Evolutionary conservation across 2,113 vertebrate species (phyloP).

Genomic region (Sarotherodon lohbergeri): DNA sequence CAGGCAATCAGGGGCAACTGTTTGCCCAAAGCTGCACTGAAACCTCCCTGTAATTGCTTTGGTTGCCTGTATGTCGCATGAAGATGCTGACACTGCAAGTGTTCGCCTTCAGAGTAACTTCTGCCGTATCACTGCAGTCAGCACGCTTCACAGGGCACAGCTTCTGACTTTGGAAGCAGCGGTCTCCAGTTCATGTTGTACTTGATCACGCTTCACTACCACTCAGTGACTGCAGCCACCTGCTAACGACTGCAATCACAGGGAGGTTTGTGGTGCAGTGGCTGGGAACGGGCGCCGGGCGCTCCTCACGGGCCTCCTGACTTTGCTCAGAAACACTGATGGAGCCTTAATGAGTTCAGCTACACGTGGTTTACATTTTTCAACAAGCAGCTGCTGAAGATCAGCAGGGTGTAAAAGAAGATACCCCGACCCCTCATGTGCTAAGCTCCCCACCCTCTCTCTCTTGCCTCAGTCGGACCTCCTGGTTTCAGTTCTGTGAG

Average conservation of each 20-base stretch:
- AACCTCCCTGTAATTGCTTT: background rate
- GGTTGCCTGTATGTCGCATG: background rate
- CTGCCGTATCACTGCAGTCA: background rate
- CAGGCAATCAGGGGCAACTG: background rate
- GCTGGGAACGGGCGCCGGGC: background rate
- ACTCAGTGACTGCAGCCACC: background rate
- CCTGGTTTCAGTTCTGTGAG: background rate
- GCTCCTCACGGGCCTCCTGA: background rate
- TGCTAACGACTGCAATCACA: background rate
- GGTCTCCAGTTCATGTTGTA: background rate
- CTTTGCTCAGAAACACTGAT: background rate
- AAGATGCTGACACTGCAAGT: background rate
- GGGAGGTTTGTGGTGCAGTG: background rate
- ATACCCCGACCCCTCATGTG: background rate
- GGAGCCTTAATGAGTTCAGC: background rate
- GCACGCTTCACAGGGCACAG: background rate
- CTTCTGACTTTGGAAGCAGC: background rate
- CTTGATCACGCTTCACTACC: background rate
- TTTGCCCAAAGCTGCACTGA: background rate
- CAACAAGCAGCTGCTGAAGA: background rate
- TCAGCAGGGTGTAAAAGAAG: background rate
- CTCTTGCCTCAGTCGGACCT: background rate
- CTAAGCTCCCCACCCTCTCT: background rate
- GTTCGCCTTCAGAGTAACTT: background rate
- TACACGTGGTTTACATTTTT: background rate